phyloP scores from a whole-genome alignment of 2,888 invertebrate genomes.

The Alviniconcha strummeri region DNA sequence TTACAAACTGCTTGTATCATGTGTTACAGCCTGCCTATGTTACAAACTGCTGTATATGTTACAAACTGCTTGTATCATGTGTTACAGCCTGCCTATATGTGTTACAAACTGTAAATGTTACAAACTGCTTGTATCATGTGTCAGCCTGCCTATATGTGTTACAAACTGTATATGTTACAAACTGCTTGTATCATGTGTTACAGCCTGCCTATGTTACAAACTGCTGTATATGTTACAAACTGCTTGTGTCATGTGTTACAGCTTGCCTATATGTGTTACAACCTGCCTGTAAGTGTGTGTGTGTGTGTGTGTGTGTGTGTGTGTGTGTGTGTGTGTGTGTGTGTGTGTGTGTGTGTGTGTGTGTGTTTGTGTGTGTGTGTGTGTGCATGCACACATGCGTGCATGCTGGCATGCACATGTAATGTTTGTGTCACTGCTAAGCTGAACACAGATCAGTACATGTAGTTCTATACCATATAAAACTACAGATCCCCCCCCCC shows the following conservation, averaged over 20 bases:
- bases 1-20: no score
- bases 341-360: conserved; percentile 24
- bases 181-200: background rate
- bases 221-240: background rate
- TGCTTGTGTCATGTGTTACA: background rate
- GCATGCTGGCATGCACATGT: background rate
- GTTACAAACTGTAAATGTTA: no score
- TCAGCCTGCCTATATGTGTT: no score
- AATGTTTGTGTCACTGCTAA: background rate
- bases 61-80: no score
- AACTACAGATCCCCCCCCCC: background rate
- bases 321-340: conserved; percentile 28
- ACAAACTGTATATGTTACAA: background rate
- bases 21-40: no score
- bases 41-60: no score
- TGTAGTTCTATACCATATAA: background rate
- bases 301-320: conserved; percentile 9
- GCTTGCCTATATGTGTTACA: background rate
- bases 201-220: background rate
- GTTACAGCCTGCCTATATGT: no score
- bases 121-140: no score
- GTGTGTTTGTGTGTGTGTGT: conserved; percentile 5
- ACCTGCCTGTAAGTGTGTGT: background rate
- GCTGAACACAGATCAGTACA: background rate
- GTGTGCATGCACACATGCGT: background rate